Evolutionary conservation across 64 coral and sea anemone genomes (phyloP).

Genomic region (Anthopleura sola): DNA sequence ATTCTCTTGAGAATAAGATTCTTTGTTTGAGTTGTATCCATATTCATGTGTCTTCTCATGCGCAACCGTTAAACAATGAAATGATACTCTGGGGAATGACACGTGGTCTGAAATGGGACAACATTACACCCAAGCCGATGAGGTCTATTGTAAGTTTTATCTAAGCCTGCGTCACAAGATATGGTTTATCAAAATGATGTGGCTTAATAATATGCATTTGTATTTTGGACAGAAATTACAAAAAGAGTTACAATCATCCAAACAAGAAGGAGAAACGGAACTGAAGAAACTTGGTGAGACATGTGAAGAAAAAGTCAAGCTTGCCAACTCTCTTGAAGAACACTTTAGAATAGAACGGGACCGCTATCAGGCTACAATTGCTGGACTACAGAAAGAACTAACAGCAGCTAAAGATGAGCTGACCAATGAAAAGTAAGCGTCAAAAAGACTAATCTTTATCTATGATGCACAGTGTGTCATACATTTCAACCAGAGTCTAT

Average conservation of each 20-base stretch:
- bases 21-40: too few relatives aligned
- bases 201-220: background rate
- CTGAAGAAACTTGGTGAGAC: conserved; percentile 30
- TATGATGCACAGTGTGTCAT: too few relatives aligned
- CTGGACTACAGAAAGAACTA: conserved; percentile 31
- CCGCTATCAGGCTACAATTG: background rate
- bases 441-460: too few relatives aligned
- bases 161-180: background rate
- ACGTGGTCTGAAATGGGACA: too few relatives aligned
- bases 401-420: conserved; percentile 25
- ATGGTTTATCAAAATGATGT: background rate
- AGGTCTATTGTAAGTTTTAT: too few relatives aligned
- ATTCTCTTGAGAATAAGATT: too few relatives aligned
- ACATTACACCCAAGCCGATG: too few relatives aligned
- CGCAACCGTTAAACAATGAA: too few relatives aligned
- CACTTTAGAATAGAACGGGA: background rate
- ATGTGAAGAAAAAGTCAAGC: conserved; percentile 47
- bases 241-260: conserved; percentile 41
- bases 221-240: conserved; percentile 33
- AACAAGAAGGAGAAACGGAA: conserved; percentile 32
- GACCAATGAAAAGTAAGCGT: conserved; percentile 44
- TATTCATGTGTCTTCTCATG: too few relatives aligned
- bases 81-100: too few relatives aligned
- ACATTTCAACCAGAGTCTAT: too few relatives aligned
- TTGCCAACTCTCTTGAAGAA: background rate